Evolutionary conservation across 2,888 invertebrate species (phyloP), one percentile per base, ranked within the genome.

Genomic region (Leptopilina syphax): DNA sequence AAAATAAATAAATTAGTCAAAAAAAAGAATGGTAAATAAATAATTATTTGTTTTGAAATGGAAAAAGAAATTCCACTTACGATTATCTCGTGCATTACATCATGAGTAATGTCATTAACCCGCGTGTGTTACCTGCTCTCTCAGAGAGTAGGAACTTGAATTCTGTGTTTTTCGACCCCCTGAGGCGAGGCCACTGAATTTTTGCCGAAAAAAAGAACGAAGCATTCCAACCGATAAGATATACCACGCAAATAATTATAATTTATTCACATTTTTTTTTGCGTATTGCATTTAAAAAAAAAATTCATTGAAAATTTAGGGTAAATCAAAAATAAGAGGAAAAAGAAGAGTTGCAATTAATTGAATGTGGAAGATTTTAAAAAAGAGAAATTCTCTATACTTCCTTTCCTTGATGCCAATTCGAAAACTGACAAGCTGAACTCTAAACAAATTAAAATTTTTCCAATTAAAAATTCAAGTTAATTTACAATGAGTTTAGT

Each of bases 71-170:
- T 44, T 34, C 44, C 7, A 44, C 44, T 44, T 44, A 44, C 44
- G 44, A 44, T 44, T 44, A 44, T 44, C 44, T 54, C 34, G 12
- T 13, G 54, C 13, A 70, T 70, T 70, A 57, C 54, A 57, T 34
- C 70, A 70, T 27, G 34, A 54, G 57, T 34, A 73, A 73, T 41
- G 73, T 73, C 73, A 34, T 57, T 73, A 73, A 73, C 73, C 73
- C 34, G 34, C n/a, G 73, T 50, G 44, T 44, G 44, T 73, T 57
- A 73, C 34, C 57, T 73, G 57, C 44, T 34, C 57, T 34, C 34
- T 34, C 3, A n/a, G 68, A 41, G 13, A 41, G 6, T 34, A 73
- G 73, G 34, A 73, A 73, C 73, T 57, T 1, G 57, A 73, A 73
- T 41, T 54, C 68, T 41, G n/a, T 13, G 68, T 70, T 13, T 70